Percentiles rank a stretch among this genome's conserved stretches.
Conservation (phyloP, 2,888 invertebrate species). For the Lapara coniferarum region DNA sequence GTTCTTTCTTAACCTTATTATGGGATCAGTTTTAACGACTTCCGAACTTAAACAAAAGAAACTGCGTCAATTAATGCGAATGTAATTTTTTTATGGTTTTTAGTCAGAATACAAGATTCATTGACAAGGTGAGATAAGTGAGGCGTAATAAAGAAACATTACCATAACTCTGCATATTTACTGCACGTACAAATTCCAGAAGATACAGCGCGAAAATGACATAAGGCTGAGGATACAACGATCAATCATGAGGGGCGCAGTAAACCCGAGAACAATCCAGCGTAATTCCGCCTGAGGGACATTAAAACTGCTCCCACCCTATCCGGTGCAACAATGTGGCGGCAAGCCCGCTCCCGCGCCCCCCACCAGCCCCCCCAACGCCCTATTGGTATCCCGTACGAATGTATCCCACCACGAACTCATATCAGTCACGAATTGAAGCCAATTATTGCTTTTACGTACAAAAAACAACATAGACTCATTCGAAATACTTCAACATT, state of each 20-base stretch:
- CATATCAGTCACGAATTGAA: background rate
- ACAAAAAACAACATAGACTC: conserved; percentile 47
- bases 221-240: conserved; percentile 81
- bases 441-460: conserved; percentile 31
- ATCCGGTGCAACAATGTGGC: conserved; percentile 82
- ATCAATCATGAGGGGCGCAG: conserved; percentile 81
- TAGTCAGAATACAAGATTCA: conserved; percentile 20
- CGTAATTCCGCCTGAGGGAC: conserved; percentile 83
- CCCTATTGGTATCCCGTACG: conserved; percentile 27
- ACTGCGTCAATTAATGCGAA: too few relatives aligned
- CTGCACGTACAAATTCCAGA: conserved; percentile 76
- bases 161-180: conserved; percentile 79
- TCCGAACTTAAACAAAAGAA: too few relatives aligned
- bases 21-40: too few relatives aligned
- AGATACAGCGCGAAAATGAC: conserved; percentile 79
- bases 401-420: conserved; percentile 24
- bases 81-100: background rate
- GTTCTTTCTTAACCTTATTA: too few relatives aligned
- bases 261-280: conserved; percentile 83
- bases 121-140: conserved; percentile 29
- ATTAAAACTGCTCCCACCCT: conserved; percentile 82
- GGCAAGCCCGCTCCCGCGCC: conserved; percentile 51
- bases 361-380: conserved; percentile 26
- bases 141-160: conserved; percentile 64
- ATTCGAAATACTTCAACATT: conserved; percentile 64